Percentiles rank a stretch among this genome's conserved stretches.
Evolutionary conservation across 2,888 invertebrate species (phyloP).

Genomic region (Ophonus ardosiacus): DNA sequence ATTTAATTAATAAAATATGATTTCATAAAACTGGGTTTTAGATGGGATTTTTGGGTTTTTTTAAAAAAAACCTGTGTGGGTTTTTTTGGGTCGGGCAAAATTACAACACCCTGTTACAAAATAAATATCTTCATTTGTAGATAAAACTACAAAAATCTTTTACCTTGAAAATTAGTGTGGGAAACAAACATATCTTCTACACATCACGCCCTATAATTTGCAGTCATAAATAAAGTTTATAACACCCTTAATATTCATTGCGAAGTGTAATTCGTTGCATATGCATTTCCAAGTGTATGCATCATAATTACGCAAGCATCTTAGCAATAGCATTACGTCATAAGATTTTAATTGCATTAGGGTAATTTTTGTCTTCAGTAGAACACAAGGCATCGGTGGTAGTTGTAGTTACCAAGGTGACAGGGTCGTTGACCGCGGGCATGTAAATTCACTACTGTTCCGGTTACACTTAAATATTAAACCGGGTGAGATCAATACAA

Average conservation of each 20-base stretch:
- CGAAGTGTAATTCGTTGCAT: background rate
- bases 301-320: conserved; percentile 18
- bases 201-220: no score
- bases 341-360: conserved; percentile 33
- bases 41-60: no score
- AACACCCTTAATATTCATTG: conserved; percentile 8
- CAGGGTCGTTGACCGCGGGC: conserved; percentile 47
- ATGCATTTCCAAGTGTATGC: background rate
- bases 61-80: no score
- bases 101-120: no score
- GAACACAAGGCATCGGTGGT: conserved; percentile 34
- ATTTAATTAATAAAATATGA: no score
- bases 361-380: conserved; percentile 20
- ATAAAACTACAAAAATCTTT: no score
- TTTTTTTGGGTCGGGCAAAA: no score
- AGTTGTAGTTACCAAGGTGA: conserved; percentile 50
- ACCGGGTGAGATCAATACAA: conserved; percentile 49
- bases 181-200: no score
- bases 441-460: conserved; percentile 49
- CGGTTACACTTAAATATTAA: conserved; percentile 34
- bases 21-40: no score
- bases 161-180: no score
- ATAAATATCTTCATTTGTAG: no score
- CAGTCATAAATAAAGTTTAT: background rate
- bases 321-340: background rate